Conservation (phyloP, 2,888 invertebrate genomes). For the Argyra leucocephala region DNA sequence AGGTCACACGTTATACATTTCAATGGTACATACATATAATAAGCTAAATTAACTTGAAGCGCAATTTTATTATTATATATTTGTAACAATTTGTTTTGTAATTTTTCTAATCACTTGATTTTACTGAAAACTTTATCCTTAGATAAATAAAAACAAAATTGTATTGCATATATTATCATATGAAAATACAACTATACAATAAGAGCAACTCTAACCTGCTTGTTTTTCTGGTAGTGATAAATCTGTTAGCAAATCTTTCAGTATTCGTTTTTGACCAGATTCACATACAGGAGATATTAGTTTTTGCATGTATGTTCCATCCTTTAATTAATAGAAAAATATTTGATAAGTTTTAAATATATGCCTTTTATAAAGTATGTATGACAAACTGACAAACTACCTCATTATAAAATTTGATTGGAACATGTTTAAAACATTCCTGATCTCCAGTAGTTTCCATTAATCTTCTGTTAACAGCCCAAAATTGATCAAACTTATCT, state of each 20-base stretch:
- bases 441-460: conserved; percentile 79
- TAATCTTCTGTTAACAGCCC: conserved; percentile 89
- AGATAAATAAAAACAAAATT: no score
- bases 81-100: no score
- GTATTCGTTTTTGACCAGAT: conserved; percentile 39
- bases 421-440: conserved; percentile 80
- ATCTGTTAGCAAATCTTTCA: conserved; percentile 38
- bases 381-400: conserved; percentile 28
- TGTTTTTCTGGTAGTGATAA: conserved; percentile 40
- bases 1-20: no score
- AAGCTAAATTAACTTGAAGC: no score
- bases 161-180: no score
- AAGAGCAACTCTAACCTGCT: conserved; percentile 35
- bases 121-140: no score
- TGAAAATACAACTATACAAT: no score
- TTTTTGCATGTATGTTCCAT: conserved; percentile 40
- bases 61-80: no score
- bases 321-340: conserved; percentile 29
- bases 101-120: no score
- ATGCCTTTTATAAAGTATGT: neutral
- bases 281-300: conserved; percentile 38
- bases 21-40: no score
- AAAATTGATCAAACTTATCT: conserved; percentile 99
- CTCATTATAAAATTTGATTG: conserved; percentile 70
- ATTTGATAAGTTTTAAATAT: neutral